Evolutionary conservation across 2,888 invertebrate genomes (phyloP).

Genomic region (Monoplex corrugatus): DNA sequence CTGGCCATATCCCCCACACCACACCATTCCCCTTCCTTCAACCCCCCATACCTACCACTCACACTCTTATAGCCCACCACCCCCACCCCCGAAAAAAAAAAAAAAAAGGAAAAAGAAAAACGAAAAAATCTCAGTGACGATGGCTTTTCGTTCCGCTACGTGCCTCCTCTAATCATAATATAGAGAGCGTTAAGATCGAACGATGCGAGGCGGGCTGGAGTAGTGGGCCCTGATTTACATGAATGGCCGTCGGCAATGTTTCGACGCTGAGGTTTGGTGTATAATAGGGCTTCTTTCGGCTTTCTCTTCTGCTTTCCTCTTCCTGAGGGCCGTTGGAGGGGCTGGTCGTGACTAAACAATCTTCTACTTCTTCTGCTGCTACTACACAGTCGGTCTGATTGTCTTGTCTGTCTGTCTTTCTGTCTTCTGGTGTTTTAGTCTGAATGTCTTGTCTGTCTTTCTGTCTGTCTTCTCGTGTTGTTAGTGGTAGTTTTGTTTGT

Average conservation of each 20-base stretch:
- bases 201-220: not conserved
- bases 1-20: no score
- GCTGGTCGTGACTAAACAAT: not conserved
- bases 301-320: not conserved
- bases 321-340: no score
- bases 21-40: no score
- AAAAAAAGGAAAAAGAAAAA: no score
- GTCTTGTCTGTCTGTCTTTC: not conserved
- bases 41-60: not conserved
- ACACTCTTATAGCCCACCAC: not conserved
- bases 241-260: not conserved
- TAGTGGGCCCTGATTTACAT: conserved; percentile 31
- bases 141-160: not conserved
- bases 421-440: no score
- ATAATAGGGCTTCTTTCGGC: not conserved
- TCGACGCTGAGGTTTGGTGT: conserved; percentile 13
- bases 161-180: not conserved
- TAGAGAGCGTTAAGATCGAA: not conserved
- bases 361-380: not conserved
- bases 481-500: no score
- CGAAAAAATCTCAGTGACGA: no score
- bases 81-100: no score
- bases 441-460: not conserved
- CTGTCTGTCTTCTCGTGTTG: not conserved
- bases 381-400: not conserved